Conservation (phyloP, 2,888 invertebrate species). For the Tenodera sinensis region DNA sequence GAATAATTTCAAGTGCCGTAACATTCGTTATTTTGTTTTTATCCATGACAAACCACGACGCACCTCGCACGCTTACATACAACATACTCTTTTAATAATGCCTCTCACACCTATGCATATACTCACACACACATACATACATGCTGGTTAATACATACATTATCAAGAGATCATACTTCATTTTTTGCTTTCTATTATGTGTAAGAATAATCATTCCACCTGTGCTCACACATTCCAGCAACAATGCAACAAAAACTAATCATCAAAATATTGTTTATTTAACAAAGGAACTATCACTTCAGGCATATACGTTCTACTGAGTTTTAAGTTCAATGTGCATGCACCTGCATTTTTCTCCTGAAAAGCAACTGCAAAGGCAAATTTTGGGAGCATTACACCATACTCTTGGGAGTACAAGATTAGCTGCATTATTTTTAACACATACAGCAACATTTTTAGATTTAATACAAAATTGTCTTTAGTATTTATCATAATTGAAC, state of each 20-base stretch:
- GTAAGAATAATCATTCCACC: neutral
- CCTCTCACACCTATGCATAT: neutral
- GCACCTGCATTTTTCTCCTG: neutral
- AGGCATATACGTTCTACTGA: neutral
- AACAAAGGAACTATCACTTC: conserved; percentile 9
- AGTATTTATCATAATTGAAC: neutral
- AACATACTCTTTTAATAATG: neutral
- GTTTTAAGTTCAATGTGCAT: neutral
- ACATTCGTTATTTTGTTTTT: conserved; percentile 9
- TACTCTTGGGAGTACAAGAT: neutral
- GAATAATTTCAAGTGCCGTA: conserved; percentile 25
- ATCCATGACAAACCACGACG: neutral
- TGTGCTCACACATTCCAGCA: conserved; percentile 1
- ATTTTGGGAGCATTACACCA: neutral
- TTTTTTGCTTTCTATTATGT: neutral
- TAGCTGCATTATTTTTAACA: neutral
- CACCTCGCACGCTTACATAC: neutral
- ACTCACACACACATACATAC: neutral
- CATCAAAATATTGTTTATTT: neutral
- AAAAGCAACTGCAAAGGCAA: neutral
- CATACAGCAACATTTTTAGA: neutral
- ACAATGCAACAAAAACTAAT: neutral
- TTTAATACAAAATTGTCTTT: neutral
- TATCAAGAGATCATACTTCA: conserved; percentile 10
- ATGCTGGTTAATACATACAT: neutral